phyloP scores from a whole-genome alignment of 35 echinoderm and acorn worm species.

The Eucidaris tribuloides region DNA sequence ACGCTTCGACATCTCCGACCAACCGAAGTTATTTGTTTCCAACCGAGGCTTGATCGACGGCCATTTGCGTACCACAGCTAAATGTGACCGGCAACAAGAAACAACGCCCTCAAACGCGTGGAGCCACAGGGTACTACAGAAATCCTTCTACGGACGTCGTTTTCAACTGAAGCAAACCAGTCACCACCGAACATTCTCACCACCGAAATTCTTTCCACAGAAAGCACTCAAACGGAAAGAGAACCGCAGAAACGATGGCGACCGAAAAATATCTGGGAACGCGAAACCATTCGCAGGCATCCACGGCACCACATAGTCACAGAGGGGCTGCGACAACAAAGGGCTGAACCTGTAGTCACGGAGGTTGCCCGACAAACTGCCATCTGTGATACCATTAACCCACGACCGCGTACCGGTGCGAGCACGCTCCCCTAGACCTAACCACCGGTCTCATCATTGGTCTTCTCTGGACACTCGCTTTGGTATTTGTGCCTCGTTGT shows the following conservation, averaged over 20 bases:
- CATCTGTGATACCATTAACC: neutral
- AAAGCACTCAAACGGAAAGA: neutral
- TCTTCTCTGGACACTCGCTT: neutral
- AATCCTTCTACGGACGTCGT: no score
- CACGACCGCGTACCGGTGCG: neutral
- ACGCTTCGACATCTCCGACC: neutral
- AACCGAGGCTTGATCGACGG: neutral
- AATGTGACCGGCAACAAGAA: neutral
- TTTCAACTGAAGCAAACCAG: neutral
- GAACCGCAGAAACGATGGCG: neutral
- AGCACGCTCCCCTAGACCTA: neutral
- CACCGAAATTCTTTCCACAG: neutral
- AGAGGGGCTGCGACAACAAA: neutral
- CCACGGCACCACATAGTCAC: neutral
- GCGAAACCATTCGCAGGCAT: no score
- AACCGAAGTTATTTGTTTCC: neutral
- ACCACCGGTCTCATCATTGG: constrained; percentile 12
- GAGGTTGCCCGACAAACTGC: neutral
- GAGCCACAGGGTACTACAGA: neutral
- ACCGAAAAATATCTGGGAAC: neutral
- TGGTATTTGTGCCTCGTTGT: neutral
- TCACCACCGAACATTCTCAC: neutral
- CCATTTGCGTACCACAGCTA: neutral
- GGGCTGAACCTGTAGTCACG: neutral
- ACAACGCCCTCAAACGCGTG: neutral